These are phyloP conservation scores for Zelleria hepariella DNA, from an alignment of 2,888 invertebrate species.

Conservation along the genomic window DNA sequence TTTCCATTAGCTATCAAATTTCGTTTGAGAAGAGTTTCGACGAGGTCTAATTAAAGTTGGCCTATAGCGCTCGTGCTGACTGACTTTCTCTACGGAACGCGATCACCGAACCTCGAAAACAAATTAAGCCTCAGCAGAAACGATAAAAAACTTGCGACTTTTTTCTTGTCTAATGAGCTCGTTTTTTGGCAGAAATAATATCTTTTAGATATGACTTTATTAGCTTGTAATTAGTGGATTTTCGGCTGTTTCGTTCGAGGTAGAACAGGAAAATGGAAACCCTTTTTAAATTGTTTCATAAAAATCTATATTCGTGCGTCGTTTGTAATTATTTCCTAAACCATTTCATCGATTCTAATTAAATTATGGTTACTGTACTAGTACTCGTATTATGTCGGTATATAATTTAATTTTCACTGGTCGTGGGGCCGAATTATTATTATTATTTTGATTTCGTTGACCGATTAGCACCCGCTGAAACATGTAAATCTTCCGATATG, in stretches of 20 bases:
- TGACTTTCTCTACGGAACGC: constrained; percentile 3
- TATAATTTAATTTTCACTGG: no score
- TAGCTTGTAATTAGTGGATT: neutral
- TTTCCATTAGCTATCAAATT: constrained; percentile 10
- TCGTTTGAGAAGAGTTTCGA: constrained; percentile 8
- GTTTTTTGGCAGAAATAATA: neutral
- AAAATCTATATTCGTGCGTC: no score
- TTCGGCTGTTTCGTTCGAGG: neutral
- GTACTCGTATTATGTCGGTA: no score
- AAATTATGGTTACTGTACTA: no score
- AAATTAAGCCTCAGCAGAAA: neutral
- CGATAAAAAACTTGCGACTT: constrained; percentile 1
- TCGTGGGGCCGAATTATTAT: no score
- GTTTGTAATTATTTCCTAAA: no score
- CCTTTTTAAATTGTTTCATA: neutral
- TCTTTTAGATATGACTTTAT: neutral
- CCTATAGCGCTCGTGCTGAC: constrained; percentile 1
- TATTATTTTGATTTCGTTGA: no score
- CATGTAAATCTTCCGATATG: no score
- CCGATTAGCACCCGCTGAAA: no score
- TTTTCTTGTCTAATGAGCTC: neutral
- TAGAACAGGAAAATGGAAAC: neutral
- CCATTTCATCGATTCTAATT: no score
- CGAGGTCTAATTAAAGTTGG: constrained; percentile 14
- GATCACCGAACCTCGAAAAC: constrained; percentile 7